A percentile compares a stretch with the other conserved stretches of the same genome.
These are phyloP conservation scores for Selene dorsalis DNA, from an alignment of 2,797 vertebrate species.

Conservation along the genomic window DNA sequence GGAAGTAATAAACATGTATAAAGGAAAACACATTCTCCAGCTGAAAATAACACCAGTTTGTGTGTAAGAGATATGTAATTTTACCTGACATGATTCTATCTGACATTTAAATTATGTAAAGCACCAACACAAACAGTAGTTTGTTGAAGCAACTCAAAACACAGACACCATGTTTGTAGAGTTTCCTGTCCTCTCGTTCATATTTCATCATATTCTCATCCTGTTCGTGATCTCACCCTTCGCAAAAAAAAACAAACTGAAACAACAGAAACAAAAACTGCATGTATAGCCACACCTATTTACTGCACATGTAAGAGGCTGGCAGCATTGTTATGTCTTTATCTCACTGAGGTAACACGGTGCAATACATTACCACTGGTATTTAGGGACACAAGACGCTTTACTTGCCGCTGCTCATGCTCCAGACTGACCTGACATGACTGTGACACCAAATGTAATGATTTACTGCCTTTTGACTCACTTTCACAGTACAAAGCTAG, in stretches of 20 bases:
- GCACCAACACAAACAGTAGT: too few relatives aligned
- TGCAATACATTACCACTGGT: neutral
- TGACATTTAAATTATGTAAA: too few relatives aligned
- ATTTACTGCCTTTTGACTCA: neutral
- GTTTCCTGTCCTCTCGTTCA: neutral
- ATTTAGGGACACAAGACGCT: neutral
- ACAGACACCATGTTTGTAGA: neutral
- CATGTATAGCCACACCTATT: neutral
- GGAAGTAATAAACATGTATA: neutral
- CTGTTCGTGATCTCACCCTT: neutral
- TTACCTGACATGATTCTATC: too few relatives aligned
- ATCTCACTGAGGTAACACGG: neutral
- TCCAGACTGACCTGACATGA: neutral
- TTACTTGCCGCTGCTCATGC: neutral
- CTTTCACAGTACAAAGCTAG: neutral
- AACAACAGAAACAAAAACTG: neutral
- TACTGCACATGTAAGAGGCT: neutral
- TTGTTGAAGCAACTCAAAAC: too few relatives aligned
- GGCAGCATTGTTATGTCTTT: neutral
- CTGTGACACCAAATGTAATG: neutral
- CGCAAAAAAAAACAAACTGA: neutral
- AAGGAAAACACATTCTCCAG: neutral
- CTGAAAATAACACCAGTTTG: too few relatives aligned
- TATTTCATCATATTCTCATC: neutral
- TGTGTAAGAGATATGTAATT: too few relatives aligned